Evolutionary conservation across 2,113 vertebrate genomes (phyloP).

Genomic region (Lepidothrix coronata): DNA sequence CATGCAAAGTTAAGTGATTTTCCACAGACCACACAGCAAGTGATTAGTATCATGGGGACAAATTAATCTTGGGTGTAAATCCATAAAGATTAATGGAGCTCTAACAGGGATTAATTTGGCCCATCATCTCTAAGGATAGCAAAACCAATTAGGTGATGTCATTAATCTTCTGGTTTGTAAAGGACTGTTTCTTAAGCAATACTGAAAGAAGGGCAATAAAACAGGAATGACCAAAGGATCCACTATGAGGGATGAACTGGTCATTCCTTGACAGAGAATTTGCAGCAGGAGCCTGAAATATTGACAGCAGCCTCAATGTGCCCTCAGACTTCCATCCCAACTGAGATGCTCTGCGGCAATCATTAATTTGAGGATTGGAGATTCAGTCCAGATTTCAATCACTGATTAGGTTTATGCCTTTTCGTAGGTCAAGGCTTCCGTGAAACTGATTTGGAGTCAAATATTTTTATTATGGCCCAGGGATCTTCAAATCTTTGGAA

Average conservation of each 20-base stretch:
- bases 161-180: constrained; percentile 50
- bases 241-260: neutral
- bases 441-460: neutral
- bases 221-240: neutral
- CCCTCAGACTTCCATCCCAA: neutral
- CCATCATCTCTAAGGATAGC: constrained; percentile 54
- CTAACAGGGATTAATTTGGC: constrained; percentile 57
- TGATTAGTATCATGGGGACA: constrained; percentile 41
- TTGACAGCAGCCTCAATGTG: neutral
- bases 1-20: constrained; percentile 26
- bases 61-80: constrained; percentile 66
- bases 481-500: neutral
- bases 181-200: constrained; percentile 33
- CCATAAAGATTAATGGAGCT: constrained; percentile 63
- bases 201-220: neutral
- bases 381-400: neutral
- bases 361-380: neutral
- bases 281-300: neutral
- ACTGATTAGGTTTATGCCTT: neutral
- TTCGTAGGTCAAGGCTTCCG: neutral
- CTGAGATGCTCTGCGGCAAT: neutral
- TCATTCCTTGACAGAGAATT: neutral
- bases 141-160: constrained; percentile 62
- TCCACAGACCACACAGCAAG: constrained; percentile 50
- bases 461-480: neutral